phyloP scores from a whole-genome alignment of 2,797 vertebrate genomes.

The Heteromormyrus szaboi region DNA sequence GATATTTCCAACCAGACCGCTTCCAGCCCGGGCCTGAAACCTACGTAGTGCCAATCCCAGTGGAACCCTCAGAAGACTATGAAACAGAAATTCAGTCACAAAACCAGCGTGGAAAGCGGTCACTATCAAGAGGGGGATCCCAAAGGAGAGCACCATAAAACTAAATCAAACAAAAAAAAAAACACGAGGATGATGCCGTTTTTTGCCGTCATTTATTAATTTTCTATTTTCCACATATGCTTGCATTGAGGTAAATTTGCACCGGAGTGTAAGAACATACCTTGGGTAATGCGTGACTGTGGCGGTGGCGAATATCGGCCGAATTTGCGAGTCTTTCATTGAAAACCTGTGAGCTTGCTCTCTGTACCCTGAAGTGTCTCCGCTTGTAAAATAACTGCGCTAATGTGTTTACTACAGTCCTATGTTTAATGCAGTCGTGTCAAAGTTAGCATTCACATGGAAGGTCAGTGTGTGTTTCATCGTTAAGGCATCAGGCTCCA shows the following conservation, averaged over 20 bases:
- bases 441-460: slow-evolving; percentile 41
- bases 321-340: slow-evolving; percentile 24
- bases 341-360: slow-evolving; percentile 62
- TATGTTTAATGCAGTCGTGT: slow-evolving; percentile 56
- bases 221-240: slow-evolving; percentile 49
- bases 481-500: slow-evolving; percentile 27
- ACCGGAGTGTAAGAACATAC: slow-evolving; percentile 50
- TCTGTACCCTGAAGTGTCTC: slow-evolving; percentile 53
- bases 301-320: neutral
- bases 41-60: slow-evolving; percentile 81
- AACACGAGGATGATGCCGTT: neutral
- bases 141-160: slow-evolving; percentile 64
- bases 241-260: slow-evolving; percentile 27
- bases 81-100: slow-evolving; percentile 73
- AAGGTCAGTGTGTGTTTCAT: slow-evolving; percentile 27
- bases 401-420: slow-evolving; percentile 52
- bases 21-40: slow-evolving; percentile 82
- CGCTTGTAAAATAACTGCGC: slow-evolving; percentile 66
- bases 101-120: slow-evolving; percentile 80
- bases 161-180: neutral
- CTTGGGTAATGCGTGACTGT: slow-evolving; percentile 39
- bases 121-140: slow-evolving; percentile 65
- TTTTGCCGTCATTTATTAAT: slow-evolving; percentile 7
- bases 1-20: slow-evolving; percentile 84
- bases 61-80: slow-evolving; percentile 79